A percentile compares a stretch with the other conserved stretches of the same genome.
Conservation (phyloP, 2,888 invertebrate species). For the Strigamia maritima region DNA sequence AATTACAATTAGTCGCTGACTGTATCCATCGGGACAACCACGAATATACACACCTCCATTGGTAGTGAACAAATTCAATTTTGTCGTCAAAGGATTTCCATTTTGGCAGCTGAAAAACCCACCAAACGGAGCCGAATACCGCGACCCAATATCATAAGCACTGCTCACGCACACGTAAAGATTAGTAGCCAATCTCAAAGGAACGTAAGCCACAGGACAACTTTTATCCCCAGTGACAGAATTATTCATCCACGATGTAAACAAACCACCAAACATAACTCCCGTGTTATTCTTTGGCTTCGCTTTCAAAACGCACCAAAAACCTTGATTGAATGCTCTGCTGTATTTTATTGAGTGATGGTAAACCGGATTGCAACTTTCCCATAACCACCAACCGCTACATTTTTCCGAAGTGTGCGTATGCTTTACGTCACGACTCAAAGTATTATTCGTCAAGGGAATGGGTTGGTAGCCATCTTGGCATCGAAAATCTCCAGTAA, state of each 20-base stretch:
- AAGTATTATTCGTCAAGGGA: not conserved
- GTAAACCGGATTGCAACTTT: not conserved
- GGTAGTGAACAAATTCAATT: not conserved
- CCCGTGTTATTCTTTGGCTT: not conserved
- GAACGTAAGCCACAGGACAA: not conserved
- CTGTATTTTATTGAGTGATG: not conserved
- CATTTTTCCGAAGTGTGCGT: not conserved
- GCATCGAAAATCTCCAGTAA: not conserved
- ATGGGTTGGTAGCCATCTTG: not conserved
- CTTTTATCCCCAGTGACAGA: not conserved
- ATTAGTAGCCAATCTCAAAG: not conserved
- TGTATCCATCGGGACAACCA: conserved; percentile 30
- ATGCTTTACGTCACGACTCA: no score
- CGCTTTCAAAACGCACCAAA: not conserved
- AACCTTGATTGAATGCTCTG: not conserved
- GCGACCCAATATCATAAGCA: not conserved
- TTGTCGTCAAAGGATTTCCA: conserved; percentile 1
- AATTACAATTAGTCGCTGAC: conserved; percentile 15
- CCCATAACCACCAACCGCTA: not conserved
- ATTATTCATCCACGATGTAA: not conserved
- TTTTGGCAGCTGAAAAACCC: conserved; percentile 34
- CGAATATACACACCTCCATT: not conserved
- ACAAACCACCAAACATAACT: conserved; percentile 37
- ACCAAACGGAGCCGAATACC: not conserved
- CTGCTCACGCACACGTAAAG: conserved; percentile 19